phyloP scores from a whole-genome alignment of 2,888 invertebrate genomes.

The Theretra japonica region DNA sequence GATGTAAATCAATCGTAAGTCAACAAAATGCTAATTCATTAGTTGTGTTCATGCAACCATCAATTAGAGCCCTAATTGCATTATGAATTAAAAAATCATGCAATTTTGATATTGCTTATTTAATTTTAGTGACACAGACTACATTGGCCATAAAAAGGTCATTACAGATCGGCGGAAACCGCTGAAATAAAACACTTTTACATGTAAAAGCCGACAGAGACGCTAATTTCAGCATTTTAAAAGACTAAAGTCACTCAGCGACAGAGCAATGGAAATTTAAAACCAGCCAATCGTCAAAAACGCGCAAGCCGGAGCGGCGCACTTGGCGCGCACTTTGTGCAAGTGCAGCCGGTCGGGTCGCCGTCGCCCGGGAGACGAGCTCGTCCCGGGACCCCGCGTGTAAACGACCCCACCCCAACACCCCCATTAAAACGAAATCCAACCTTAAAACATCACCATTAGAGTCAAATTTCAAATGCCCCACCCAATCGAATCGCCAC shows the following conservation, averaged over 20 bases:
- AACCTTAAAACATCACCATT: constrained; percentile 42
- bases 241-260: constrained; percentile 13
- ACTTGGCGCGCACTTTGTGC: constrained; percentile 63
- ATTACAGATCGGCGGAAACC: not conserved
- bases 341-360: constrained; percentile 64
- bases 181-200: not conserved
- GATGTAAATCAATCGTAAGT: no score
- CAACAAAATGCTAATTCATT: no score
- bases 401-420: constrained; percentile 57
- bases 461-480: constrained; percentile 42
- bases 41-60: no score
- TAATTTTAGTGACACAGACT: no score
- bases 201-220: not conserved
- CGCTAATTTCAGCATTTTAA: constrained; percentile 18
- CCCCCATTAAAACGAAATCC: constrained; percentile 41
- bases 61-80: no score
- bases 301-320: constrained; percentile 54
- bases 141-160: not conserved
- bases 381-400: constrained; percentile 68
- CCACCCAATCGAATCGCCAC: constrained; percentile 8
- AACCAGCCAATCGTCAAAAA: constrained; percentile 49
- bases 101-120: no score
- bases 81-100: no score
- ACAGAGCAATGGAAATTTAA: constrained; percentile 51
- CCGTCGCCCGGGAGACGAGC: constrained; percentile 78